Conservation (phyloP, 2,113 vertebrate species). For the Macquaria ambigua region DNA sequence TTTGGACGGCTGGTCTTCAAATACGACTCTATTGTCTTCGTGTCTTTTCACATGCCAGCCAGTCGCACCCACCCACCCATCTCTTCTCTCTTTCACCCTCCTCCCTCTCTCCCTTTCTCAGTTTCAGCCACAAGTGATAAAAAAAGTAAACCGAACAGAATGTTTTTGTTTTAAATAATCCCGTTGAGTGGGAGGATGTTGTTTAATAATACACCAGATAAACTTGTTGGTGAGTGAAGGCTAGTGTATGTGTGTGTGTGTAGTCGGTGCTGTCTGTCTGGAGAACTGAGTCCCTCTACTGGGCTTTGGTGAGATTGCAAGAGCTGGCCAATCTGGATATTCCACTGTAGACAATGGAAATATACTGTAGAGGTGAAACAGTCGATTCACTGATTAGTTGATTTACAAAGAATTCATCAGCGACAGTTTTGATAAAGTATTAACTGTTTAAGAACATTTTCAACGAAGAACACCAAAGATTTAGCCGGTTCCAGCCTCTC, state of each 20-base stretch:
- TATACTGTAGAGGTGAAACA: background rate
- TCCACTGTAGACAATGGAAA: background rate
- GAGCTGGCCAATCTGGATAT: background rate
- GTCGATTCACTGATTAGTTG: background rate
- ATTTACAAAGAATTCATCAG: background rate
- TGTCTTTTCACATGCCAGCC: slow-evolving; percentile 63
- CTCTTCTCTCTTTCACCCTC: slow-evolving; percentile 27
- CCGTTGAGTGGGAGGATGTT: slow-evolving; percentile 44
- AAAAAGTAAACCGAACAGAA: slow-evolving; percentile 39
- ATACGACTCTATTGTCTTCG: slow-evolving; percentile 65
- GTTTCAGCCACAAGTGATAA: slow-evolving; percentile 26
- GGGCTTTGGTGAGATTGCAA: slow-evolving; percentile 54
- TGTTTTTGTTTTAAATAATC: slow-evolving; percentile 29
- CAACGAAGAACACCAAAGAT: background rate
- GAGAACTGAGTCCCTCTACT: slow-evolving; percentile 68
- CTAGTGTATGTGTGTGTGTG: background rate
- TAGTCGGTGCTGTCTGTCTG: background rate
- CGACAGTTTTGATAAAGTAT: background rate
- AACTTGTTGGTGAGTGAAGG: slow-evolving; percentile 35
- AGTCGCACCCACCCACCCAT: slow-evolving; percentile 39
- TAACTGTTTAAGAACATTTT: background rate
- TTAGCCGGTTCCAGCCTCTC: background rate
- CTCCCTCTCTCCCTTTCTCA: slow-evolving; percentile 13
- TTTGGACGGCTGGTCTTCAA: slow-evolving; percentile 30
- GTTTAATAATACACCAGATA: slow-evolving; percentile 36